These are phyloP conservation scores for Acrocyrtus sp. DNA, from an alignment of 2,888 invertebrate genomes.

Conservation along the genomic window DNA sequence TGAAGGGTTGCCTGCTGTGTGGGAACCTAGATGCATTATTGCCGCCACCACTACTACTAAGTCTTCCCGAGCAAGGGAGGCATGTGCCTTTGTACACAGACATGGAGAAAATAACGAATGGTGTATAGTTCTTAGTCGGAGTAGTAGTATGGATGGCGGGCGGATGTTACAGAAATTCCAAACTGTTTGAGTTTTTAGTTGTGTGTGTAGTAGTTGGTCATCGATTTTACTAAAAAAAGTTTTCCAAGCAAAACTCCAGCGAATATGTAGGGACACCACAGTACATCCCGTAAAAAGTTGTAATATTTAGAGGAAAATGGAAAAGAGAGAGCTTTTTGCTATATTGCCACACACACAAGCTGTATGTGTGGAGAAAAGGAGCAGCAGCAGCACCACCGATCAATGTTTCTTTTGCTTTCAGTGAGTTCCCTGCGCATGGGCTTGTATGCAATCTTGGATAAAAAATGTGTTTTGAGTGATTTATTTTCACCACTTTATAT, in stretches of 20 bases:
- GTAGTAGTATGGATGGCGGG: conserved; percentile 4
- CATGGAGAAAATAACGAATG: conserved; percentile 16
- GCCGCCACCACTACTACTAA: too few relatives aligned
- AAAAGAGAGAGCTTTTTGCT: not conserved
- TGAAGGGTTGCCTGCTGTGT: conserved; percentile 43
- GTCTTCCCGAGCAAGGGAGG: too few relatives aligned
- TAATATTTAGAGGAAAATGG: not conserved
- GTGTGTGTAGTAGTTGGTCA: not conserved
- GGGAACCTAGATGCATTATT: too few relatives aligned
- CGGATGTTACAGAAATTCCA: conserved; percentile 38
- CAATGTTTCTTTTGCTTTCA: conserved; percentile 60
- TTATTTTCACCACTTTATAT: conserved; percentile 59
- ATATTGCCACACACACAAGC: not conserved
- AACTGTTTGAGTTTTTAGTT: conserved; percentile 38
- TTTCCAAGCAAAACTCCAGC: too few relatives aligned
- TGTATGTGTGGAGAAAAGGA: conserved; percentile 17
- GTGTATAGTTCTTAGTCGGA: conserved; percentile 1
- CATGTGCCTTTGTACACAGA: conserved; percentile 6
- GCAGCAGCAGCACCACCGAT: conserved; percentile 61
- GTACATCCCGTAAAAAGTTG: not conserved
- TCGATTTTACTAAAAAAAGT: not conserved
- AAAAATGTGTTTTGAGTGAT: conserved; percentile 60
- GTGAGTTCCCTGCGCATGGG: conserved; percentile 56
- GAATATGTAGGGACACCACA: too few relatives aligned
- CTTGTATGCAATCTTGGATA: conserved; percentile 49